phyloP scores from a whole-genome alignment of 2,888 invertebrate species.

The Steinernema carpocapsae region DNA sequence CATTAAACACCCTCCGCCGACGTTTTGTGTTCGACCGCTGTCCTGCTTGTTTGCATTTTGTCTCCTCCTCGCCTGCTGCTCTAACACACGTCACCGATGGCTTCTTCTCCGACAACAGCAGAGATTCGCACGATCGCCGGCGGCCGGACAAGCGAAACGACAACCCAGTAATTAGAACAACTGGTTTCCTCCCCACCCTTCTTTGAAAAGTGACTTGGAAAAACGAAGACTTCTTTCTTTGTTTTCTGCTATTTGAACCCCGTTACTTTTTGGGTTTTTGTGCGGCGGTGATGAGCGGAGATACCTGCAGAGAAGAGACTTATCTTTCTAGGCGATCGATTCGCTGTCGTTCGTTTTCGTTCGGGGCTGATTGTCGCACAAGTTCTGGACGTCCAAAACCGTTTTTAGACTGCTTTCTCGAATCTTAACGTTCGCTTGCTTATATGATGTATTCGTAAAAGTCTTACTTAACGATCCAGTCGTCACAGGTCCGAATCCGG shows the following conservation, averaged over 20 bases:
- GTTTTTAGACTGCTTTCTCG: not conserved
- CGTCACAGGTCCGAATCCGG: not conserved
- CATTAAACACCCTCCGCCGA: not conserved
- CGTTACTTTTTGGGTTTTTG: not conserved
- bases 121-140: constrained; percentile 7
- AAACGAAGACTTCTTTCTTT: not conserved
- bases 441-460: not conserved
- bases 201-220: not conserved
- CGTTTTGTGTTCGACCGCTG: not conserved
- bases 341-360: not conserved
- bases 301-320: not conserved
- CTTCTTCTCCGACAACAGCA: not conserved
- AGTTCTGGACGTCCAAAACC: not conserved
- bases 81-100: not conserved
- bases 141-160: not conserved
- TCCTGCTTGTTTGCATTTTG: constrained; percentile 19
- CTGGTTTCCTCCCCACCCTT: not conserved
- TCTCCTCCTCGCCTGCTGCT: too few species aligned
- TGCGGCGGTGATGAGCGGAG: too few species aligned
- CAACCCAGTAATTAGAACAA: constrained; percentile 31
- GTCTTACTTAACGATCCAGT: not conserved
- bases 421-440: not conserved
- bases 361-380: not conserved
- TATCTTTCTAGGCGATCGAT: constrained; percentile 18
- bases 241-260: constrained; percentile 6